Conservation (phyloP, 2,888 invertebrate genomes). For the Rhimphoctona megacephalus region DNA sequence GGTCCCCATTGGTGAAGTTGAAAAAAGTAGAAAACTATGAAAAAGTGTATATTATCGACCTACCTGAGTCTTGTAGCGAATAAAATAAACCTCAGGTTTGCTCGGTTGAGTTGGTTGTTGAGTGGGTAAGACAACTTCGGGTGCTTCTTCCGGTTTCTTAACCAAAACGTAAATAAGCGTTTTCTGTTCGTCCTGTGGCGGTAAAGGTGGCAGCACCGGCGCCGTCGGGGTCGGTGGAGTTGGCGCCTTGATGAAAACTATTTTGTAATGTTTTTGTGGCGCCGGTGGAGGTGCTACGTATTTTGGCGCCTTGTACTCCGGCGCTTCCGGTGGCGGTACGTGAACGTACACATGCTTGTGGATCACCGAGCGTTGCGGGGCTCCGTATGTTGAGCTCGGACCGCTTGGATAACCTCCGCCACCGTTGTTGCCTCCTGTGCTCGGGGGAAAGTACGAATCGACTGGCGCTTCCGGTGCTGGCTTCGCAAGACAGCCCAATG, state of each 20-base stretch:
- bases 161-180: slow-evolving; percentile 95
- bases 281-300: slow-evolving; percentile 85
- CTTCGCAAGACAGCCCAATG: slow-evolving; percentile 76
- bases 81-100: slow-evolving; percentile 96
- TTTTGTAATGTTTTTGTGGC: slow-evolving; percentile 93
- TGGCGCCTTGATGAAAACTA: slow-evolving; percentile 92
- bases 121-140: slow-evolving; percentile 92
- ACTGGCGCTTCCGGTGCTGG: slow-evolving; percentile 87
- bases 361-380: slow-evolving; percentile 89
- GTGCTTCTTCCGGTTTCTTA: slow-evolving; percentile 94
- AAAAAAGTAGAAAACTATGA: neutral
- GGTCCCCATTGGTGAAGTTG: too few relatives aligned
- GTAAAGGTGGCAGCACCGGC: slow-evolving; percentile 86
- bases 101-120: slow-evolving; percentile 94
- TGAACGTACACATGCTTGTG: slow-evolving; percentile 97
- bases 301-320: slow-evolving; percentile 90
- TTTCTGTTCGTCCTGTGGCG: slow-evolving; percentile 95
- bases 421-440: slow-evolving; percentile 73
- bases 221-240: slow-evolving; percentile 86
- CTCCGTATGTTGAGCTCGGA: slow-evolving; percentile 82
- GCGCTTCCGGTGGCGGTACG: slow-evolving; percentile 93
- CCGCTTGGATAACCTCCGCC: slow-evolving; percentile 67
- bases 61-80: slow-evolving; percentile 95
- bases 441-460: slow-evolving; percentile 85
- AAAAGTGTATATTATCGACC: slow-evolving; percentile 42